Conservation (phyloP, 2,888 invertebrate species). For the Fragum whitleyi region DNA sequence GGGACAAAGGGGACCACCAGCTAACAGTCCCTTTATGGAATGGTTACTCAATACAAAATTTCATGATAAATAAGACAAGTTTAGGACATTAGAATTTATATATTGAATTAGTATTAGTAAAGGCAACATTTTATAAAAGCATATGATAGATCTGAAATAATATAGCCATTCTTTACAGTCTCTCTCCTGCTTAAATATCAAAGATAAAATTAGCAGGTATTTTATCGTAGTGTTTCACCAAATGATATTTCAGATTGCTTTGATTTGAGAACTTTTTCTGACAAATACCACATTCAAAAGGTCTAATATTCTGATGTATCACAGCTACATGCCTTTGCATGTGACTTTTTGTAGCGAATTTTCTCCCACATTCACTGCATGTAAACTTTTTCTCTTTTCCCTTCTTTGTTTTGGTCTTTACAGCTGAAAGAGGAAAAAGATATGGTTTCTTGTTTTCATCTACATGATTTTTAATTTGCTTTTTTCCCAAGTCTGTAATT, state of each 20-base stretch:
- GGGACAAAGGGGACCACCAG: too few relatives aligned
- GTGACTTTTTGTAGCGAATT: slow-evolving; percentile 8
- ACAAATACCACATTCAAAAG: slow-evolving; percentile 42
- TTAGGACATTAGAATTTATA: too few relatives aligned
- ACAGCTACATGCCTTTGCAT: slow-evolving; percentile 10
- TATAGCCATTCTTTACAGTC: too few relatives aligned
- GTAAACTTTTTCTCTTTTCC: background rate
- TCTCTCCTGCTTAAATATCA: too few relatives aligned
- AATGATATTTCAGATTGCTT: slow-evolving; percentile 41
- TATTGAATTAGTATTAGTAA: too few relatives aligned
- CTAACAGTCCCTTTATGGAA: too few relatives aligned
- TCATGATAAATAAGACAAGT: too few relatives aligned
- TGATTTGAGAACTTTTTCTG: slow-evolving; percentile 32
- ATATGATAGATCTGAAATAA: too few relatives aligned
- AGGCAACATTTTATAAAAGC: too few relatives aligned
- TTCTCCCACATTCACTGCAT: background rate
- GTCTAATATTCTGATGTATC: slow-evolving; percentile 38
- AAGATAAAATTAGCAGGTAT: background rate
- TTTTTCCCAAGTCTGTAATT: background rate
- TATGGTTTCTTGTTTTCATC: background rate
- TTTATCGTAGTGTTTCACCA: slow-evolving; percentile 20
- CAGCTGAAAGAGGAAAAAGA: background rate
- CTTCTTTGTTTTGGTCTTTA: background rate
- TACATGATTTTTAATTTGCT: background rate
- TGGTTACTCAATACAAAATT: too few relatives aligned